phyloP scores from a whole-genome alignment of 2,797 vertebrate species.

The Lepidocolaptes lacrymiger region DNA sequence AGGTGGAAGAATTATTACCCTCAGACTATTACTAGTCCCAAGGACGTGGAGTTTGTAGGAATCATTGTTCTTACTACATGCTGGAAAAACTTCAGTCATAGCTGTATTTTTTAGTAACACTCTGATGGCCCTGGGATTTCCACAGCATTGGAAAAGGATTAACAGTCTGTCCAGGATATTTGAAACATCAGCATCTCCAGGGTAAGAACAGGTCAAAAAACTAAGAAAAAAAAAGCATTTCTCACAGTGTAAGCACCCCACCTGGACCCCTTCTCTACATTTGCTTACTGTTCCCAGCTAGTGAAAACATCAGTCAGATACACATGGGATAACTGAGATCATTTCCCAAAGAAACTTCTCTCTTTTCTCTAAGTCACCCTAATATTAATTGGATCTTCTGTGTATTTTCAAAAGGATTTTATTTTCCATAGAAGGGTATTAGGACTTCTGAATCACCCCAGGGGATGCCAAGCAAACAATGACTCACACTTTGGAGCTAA shows the following conservation, averaged over 20 bases:
- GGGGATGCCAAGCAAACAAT: not conserved
- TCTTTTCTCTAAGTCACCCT: not conserved
- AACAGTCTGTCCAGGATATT: not conserved
- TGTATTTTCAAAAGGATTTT: not conserved
- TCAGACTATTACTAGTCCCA: not conserved
- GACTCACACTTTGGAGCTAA: not conserved
- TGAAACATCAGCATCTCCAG: not conserved
- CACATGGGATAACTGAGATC: not conserved
- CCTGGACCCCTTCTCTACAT: not conserved
- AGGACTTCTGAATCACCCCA: not conserved
- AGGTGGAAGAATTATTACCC: not conserved
- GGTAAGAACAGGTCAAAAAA: not conserved
- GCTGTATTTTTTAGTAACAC: not conserved
- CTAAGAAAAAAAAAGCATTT: not conserved
- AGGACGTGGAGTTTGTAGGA: not conserved
- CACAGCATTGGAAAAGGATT: not conserved
- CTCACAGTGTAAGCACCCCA: not conserved
- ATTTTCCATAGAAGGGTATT: not conserved
- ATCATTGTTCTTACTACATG: not conserved
- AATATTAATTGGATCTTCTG: not conserved
- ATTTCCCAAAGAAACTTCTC: not conserved
- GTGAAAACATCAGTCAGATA: not conserved
- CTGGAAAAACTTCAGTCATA: not conserved
- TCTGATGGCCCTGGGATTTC: not conserved
- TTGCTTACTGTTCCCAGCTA: not conserved